Evolutionary conservation across 1,140 invertebrate genomes (phyloP).

Genomic region (Habropoda laboriosa): DNA sequence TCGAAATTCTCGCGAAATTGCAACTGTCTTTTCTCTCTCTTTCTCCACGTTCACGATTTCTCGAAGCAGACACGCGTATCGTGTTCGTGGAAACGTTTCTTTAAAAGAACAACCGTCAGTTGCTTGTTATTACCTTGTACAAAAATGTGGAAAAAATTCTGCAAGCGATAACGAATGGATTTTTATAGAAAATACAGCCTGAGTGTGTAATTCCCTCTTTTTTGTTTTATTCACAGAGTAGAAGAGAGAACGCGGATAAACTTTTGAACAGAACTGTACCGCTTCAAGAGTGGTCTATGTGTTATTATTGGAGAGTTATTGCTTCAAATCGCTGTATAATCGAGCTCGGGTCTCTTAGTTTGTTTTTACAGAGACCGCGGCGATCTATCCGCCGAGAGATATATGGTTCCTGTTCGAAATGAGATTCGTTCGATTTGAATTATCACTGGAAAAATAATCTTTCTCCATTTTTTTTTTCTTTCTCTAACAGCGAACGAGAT

Average conservation of each 20-base stretch:
- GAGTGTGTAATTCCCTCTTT: no score
- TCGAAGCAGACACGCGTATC: background rate
- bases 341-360: background rate
- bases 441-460: background rate
- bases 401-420: background rate
- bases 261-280: no score
- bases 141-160: no score
- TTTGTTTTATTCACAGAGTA: no score
- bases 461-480: background rate
- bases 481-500: background rate
- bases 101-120: no score
- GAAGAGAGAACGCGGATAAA: no score
- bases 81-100: background rate
- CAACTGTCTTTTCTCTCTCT: no score
- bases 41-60: background rate
- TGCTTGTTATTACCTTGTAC: no score
- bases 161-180: no score
- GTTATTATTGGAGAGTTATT: background rate
- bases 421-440: background rate
- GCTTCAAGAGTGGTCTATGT: no score
- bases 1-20: slow-evolving; percentile 37
- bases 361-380: background rate
- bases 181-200: no score
- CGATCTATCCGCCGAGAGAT: background rate
- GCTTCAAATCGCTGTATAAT: background rate